Base-by-base conservation (phyloP, 2,113 vertebrate species). In the Lepus americanus region DNA sequence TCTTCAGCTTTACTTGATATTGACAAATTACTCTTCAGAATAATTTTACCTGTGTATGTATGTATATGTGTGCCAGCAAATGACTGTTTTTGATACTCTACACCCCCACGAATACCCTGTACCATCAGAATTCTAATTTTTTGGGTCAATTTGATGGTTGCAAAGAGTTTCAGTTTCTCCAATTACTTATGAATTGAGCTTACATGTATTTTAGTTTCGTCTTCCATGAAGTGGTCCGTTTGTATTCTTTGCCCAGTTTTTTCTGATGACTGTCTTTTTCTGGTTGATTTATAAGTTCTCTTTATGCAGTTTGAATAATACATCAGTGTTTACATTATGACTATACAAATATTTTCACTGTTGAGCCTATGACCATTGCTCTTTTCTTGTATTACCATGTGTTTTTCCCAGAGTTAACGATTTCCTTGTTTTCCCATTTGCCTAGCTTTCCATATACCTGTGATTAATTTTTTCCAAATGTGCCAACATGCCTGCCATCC, bases 351-450 rank as follows among this genome's bases (percentile, higher is more conserved):
- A 94, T 76, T 96, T 94, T 93, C 84, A 87, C 66, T 53, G 55
- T 61, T 53, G 74, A 74, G 74, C 70, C 70, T 67, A 92, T 83
- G 77, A 94, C 84, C 90, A 90, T n/a, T 80, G 77, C 63, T 95
- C 73, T 33, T 93, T 94, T 88, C 66, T 84, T 49, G 22, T 70
- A 87, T 39, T 70, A 90, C 72, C 31, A 87, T 44, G 72, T 87
- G 25, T 92, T 94, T 95, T 94, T 93, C 86, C 89, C 73, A 67
- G 61, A 86, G 91, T 94, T 95, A 96, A 90, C 81, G 69, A 92
- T 90, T 96, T 91, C 67, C 49, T 90, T 90, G 67, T 53, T 94
- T 96, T 96, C 64, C 79, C 92, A 77, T 83, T 91, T 93, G 59
- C 29, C 86, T 83, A 63, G 69, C 59, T 89, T 93, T 92, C 78